Percentiles rank a stretch among this genome's conserved stretches.
phyloP scores from a whole-genome alignment of 2,797 vertebrate species.

The Chloroceryle amazona region DNA sequence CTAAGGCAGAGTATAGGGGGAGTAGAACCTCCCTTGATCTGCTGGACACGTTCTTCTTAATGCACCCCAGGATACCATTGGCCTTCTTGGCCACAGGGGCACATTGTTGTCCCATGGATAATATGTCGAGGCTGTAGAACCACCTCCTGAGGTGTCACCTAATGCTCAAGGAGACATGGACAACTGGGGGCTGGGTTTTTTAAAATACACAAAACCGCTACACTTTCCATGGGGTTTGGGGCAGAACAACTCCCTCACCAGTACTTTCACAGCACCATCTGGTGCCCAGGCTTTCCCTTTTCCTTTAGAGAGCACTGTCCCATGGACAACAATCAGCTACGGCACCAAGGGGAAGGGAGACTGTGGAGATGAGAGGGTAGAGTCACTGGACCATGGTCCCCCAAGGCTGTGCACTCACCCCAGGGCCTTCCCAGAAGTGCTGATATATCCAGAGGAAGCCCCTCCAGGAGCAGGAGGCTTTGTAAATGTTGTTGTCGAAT shows the following conservation, averaged over 20 bases:
- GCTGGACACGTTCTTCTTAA: too few relatives aligned
- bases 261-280: background rate
- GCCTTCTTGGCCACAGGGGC: too few relatives aligned
- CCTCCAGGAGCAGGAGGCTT: background rate
- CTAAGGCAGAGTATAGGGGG: too few relatives aligned
- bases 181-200: background rate
- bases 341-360: background rate
- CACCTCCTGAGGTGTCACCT: background rate
- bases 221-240: background rate
- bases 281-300: background rate
- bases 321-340: background rate
- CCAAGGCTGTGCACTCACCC: background rate
- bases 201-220: rapidly evolving
- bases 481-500: background rate
- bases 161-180: background rate
- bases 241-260: background rate
- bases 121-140: background rate
- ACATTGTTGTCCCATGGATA: too few relatives aligned
- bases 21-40: too few relatives aligned
- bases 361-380: background rate
- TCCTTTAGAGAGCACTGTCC: background rate
- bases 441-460: background rate
- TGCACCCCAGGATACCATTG: too few relatives aligned
- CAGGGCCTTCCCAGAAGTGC: background rate
- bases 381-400: background rate